Evolutionary conservation across 2,888 invertebrate genomes (phyloP), one percentile per base, ranked within the genome.

Genomic region (Calliphora vomitoria): DNA sequence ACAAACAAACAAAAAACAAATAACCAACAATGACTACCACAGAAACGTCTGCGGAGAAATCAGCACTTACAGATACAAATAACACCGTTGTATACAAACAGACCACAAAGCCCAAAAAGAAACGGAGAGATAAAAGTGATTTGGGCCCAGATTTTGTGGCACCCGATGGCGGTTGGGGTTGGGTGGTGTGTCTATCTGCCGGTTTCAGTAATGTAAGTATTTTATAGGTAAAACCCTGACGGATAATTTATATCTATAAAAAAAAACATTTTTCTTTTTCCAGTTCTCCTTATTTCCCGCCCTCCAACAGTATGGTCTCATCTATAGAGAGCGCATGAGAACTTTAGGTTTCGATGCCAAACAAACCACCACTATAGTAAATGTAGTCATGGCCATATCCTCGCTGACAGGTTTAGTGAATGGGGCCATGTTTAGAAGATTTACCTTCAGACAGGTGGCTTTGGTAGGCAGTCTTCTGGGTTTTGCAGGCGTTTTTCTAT

Each of bases 161-260:
- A 1, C 97, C 97, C 0, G 97, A 97, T 91, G 97, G 97, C 1
- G 96, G 97, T 0, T 97, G 96, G 96, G 93, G 92, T 0, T 97
- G 97, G 97, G 94, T 96, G 91, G 95, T 97, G n/a, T 95, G 96
- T 35, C 89, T 96, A 31, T 96, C 96, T 1, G 95, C 96, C 58
- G 96, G 96, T 88, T 94, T 96, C 89, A 96, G 96, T 71, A 96
- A 96, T 91, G 97, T 97, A 93, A 95, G 96, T 95, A 47, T 8
- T 44, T 8, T n/a, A 10, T 35, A 3, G 0, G 25, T 25, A 1
- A 25, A 25, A 1, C 4, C 4, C 4, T 6, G 4, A 4, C 35
- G 35, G 1, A 18, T 31, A 38, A 20, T 71, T 47, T 55, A 15
- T 10, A 50, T 78, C 50, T 18, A 35, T 55, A 3, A n/a, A 60